Evolutionary conservation across 2,113 vertebrate species (phyloP).

Genomic region (Symphodus melops): DNA sequence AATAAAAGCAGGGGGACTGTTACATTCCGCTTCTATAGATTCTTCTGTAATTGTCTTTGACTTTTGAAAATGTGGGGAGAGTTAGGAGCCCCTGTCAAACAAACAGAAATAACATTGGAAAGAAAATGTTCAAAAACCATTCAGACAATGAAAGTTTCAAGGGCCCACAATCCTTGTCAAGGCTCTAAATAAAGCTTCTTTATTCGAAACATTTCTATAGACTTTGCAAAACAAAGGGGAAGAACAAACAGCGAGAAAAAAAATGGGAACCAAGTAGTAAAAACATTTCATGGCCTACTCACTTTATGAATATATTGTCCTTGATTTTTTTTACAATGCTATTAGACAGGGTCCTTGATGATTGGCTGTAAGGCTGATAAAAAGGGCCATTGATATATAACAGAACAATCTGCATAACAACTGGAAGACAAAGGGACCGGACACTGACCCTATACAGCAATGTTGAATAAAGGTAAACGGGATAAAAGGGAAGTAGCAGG

Average conservation of each 20-base stretch:
- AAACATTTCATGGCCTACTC: background rate
- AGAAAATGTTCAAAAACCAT: background rate
- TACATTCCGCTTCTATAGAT: conserved; percentile 20
- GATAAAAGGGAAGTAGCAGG: no score
- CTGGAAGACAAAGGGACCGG: conserved; percentile 90
- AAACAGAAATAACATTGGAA: background rate
- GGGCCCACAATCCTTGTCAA: background rate
- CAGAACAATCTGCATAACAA: conserved; percentile 82
- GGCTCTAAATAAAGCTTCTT: background rate
- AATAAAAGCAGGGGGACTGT: conserved; percentile 19
- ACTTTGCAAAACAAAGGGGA: background rate
- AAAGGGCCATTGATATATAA: conserved; percentile 88
- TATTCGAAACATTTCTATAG: no score
- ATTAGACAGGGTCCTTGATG: background rate
- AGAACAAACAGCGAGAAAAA: background rate
- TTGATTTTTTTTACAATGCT: background rate
- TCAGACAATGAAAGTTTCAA: conserved; percentile 17
- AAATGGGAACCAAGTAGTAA: background rate
- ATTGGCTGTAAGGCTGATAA: conserved; percentile 95
- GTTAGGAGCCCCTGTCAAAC: background rate
- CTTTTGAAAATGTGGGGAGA: background rate
- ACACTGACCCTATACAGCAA: no score
- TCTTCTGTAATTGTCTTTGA: conserved; percentile 17
- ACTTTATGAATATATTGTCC: background rate
- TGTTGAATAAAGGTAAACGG: no score